Evolutionary conservation across 2,113 vertebrate species (phyloP), one percentile per base, ranked within the genome.

Genomic region (Actenoides hombroni): DNA sequence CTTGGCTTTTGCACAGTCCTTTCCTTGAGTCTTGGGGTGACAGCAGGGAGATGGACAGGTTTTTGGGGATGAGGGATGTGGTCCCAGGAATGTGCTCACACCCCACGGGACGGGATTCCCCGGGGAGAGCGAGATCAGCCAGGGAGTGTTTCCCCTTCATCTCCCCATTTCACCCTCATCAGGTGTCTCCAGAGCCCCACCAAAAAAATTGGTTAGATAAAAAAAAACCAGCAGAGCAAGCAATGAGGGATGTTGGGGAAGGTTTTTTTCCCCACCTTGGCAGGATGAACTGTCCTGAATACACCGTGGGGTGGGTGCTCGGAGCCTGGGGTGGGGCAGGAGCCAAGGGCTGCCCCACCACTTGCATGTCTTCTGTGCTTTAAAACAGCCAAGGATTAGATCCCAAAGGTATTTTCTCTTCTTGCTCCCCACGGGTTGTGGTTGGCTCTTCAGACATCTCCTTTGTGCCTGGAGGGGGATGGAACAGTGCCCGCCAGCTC

Each of bases 151-250:
- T 37, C 26, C 51, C 23, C 7, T 35, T 8, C 31, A 2, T 35
- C 10, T 42, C 53, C 18, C 3, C 5, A 1, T 31, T 39, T 51
- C 67, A 14, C 33, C 28, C 15, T 31, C 78, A 14, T 9, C 18
- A 25, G 57, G 18, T 25, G 31, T 46, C 51, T 53, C 35, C 78
- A 35, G 15, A n/a, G n/a, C n/a, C 44, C 39, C 39, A 5, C 29
- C 4, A 60, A 64, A 70, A 70, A 15, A 61, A 29, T 0, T 18
- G 33, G 11, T 4, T 17, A 5, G 19, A 11, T 33, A 0, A 3
- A 35, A 33, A 54, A 33, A 13, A 31, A 28, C 40, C 44, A 48
- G 26, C 77, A 28, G 48, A 40, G 39, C 19, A 54, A 59, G 33
- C 0, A 2, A 5, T 11, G 79, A 35, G 80, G 57, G 70, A 15